phyloP scores from a whole-genome alignment of 2,113 vertebrate species.

The Phodopus roborovskii region DNA sequence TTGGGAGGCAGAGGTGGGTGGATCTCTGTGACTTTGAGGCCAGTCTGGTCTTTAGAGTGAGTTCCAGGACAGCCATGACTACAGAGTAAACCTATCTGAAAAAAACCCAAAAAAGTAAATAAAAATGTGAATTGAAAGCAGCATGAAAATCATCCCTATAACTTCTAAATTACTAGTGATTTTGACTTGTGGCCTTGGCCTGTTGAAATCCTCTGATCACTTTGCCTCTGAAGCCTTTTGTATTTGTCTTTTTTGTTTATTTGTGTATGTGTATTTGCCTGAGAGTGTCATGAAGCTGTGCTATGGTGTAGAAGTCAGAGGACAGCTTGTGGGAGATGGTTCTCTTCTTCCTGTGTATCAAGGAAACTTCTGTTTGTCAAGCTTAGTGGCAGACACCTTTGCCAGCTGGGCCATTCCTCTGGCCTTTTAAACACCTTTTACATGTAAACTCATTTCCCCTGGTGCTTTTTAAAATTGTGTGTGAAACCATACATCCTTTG shows the following conservation, averaged over 20 bases:
- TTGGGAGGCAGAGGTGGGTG: not conserved
- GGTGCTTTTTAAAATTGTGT: slow-evolving; percentile 17
- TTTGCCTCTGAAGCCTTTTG: not conserved
- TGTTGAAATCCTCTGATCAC: not conserved
- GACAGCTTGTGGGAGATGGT: not conserved
- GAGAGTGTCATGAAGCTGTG: not conserved
- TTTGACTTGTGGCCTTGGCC: not conserved
- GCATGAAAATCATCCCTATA: not conserved
- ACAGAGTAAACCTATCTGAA: not conserved
- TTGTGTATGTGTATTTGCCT: not conserved
- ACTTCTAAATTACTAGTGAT: not conserved
- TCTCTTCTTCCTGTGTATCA: not conserved
- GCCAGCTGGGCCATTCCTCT: not conserved
- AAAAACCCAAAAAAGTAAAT: not conserved
- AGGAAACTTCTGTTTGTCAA: not conserved
- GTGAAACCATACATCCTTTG: not conserved
- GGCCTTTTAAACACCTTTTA: not conserved
- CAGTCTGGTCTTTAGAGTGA: not conserved
- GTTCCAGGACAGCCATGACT: not conserved
- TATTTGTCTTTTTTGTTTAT: not conserved
- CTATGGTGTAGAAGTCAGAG: not conserved
- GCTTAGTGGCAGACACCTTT: not conserved
- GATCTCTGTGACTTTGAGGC: not conserved
- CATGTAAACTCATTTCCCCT: not conserved
- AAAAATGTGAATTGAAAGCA: not conserved